Evolutionary conservation across 92 coral and sea anemone genomes (phyloP).

Genomic region (Galaxea fascicularis): DNA sequence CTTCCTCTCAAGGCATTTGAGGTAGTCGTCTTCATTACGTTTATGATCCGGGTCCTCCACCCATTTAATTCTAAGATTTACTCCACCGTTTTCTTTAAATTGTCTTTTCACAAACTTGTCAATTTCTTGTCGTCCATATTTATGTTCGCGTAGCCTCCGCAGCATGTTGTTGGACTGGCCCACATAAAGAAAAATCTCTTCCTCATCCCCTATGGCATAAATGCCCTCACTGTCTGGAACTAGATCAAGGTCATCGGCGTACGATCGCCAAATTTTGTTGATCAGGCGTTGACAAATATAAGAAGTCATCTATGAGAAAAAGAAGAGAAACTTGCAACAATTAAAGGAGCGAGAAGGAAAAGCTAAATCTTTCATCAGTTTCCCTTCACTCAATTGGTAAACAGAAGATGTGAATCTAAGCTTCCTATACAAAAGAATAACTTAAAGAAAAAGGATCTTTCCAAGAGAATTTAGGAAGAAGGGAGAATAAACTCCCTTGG

Average conservation of each 20-base stretch:
- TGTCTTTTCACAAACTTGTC: not conserved
- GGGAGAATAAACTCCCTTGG: too few species aligned
- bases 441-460: too few species aligned
- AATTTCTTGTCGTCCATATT: not conserved
- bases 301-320: not conserved
- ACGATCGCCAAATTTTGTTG: not conserved
- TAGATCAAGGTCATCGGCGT: not conserved
- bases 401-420: too few species aligned
- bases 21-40: not conserved
- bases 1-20: not conserved
- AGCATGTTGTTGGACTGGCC: not conserved
- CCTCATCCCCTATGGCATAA: not conserved
- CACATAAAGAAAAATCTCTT: not conserved
- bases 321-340: too few species aligned
- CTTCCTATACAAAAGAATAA: too few species aligned
- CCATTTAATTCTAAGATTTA: not conserved
- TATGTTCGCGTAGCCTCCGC: not conserved
- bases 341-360: too few species aligned
- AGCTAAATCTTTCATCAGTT: too few species aligned
- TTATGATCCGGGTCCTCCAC: not conserved
- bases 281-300: slow-evolving; percentile 4
- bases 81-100: not conserved
- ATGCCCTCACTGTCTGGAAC: slow-evolving; percentile 10
- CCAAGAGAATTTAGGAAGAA: too few species aligned
- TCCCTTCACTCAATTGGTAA: too few species aligned